Evolutionary conservation across 1,140 invertebrate species (phyloP).

Genomic region (Acromyrmex heyeri): DNA sequence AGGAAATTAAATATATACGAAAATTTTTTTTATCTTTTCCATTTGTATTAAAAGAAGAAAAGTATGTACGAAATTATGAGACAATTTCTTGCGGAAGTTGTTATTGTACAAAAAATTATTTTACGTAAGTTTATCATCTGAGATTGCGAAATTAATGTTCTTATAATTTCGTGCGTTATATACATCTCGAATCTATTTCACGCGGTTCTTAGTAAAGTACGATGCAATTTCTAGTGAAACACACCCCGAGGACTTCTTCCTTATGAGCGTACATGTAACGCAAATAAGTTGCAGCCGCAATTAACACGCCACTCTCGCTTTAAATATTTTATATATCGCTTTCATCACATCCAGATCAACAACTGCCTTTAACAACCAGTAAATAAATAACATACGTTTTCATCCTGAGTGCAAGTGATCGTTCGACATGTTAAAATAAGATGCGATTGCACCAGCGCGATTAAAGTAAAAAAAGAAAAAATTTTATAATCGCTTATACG

Average conservation of each 20-base stretch:
- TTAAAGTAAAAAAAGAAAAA: background rate
- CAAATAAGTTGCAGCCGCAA: slow-evolving; percentile 53
- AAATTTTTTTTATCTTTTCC: background rate
- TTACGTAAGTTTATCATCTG: background rate
- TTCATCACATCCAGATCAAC: background rate
- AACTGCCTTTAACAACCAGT: background rate
- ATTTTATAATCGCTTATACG: background rate
- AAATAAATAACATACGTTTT: background rate
- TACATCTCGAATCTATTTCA: slow-evolving; percentile 2
- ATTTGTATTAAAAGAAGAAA: background rate
- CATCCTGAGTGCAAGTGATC: background rate
- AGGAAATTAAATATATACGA: background rate
- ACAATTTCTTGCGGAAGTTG: background rate
- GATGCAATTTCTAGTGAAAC: slow-evolving; percentile 51
- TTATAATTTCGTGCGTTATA: background rate
- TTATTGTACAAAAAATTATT: background rate
- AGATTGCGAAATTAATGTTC: background rate
- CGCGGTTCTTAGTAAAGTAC: slow-evolving; percentile 24
- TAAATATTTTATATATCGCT: background rate
- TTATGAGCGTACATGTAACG: slow-evolving; percentile 44
- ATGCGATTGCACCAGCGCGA: background rate
- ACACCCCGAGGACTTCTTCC: slow-evolving; percentile 51
- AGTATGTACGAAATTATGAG: background rate
- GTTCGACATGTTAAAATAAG: background rate
- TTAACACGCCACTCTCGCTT: slow-evolving; percentile 37